Evolutionary conservation across 1,140 invertebrate genomes (phyloP).

Genomic region (Copidosoma floridanum): DNA sequence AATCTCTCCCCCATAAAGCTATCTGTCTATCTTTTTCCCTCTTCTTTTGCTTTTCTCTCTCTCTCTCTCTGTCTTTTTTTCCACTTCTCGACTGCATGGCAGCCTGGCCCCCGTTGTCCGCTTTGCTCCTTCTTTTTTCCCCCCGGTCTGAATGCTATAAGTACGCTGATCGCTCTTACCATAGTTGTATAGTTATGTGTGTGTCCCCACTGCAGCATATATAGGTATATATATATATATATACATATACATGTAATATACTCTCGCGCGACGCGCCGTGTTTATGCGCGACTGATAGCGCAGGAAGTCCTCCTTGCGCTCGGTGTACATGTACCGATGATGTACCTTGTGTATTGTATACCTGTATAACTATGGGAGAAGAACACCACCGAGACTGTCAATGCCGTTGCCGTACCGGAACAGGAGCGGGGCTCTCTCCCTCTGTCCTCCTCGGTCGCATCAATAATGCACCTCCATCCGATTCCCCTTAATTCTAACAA

Average conservation of each 20-base stretch:
- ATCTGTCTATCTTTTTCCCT: conserved; percentile 64
- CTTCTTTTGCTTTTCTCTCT: too few species aligned
- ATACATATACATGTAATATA: too few species aligned
- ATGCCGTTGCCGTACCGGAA: conserved; percentile 14
- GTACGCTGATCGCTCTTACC: too few species aligned
- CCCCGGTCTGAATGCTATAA: too few species aligned
- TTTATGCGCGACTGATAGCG: conserved; percentile 19
- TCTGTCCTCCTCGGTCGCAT: not conserved
- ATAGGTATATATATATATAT: not conserved
- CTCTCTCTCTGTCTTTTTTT: not conserved
- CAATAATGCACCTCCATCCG: too few species aligned
- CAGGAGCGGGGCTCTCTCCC: not conserved
- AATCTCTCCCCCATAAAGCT: conserved; percentile 54
- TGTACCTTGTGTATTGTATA: too few species aligned
- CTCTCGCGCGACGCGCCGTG: too few species aligned
- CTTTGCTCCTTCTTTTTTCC: too few species aligned
- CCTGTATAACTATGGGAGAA: too few species aligned
- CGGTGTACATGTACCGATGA: too few species aligned
- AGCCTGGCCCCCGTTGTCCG: conserved; percentile 74
- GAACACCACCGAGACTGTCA: conserved; percentile 1
- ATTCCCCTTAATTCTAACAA: conserved; percentile 6
- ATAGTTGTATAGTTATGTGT: conserved; percentile 73
- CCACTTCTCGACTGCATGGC: conserved; percentile 70
- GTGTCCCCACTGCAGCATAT: conserved; percentile 53
- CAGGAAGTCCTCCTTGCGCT: conserved; percentile 8